phyloP scores from a whole-genome alignment of 1,140 invertebrate genomes.

The Kradibia gibbosae region DNA sequence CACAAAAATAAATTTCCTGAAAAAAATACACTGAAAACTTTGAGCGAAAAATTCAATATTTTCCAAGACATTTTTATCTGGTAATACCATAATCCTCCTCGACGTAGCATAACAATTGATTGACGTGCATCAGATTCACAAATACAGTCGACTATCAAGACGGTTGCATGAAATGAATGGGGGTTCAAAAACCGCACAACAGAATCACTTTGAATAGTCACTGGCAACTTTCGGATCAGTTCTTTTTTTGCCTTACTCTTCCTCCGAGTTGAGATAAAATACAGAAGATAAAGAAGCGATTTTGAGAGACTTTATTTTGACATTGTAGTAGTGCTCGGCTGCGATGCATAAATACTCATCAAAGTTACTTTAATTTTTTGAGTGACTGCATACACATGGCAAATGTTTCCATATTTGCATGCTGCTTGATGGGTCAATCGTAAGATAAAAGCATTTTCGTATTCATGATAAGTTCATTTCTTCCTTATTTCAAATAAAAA shows the following conservation, averaged over 20 bases:
- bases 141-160: slow-evolving; percentile 22
- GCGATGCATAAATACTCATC: neutral
- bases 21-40: no score
- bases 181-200: slow-evolving; percentile 7
- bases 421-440: neutral
- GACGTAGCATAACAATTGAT: neutral
- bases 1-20: no score
- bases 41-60: no score
- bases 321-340: neutral
- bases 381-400: neutral
- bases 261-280: neutral
- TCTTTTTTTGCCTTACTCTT: neutral
- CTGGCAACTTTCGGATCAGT: neutral
- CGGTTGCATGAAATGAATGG: neutral
- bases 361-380: slow-evolving; percentile 6
- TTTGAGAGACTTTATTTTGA: slow-evolving; percentile 19
- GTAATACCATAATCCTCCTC: neutral
- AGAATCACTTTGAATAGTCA: neutral
- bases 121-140: slow-evolving; percentile 16
- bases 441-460: neutral
- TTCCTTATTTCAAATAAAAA: neutral
- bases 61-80: slow-evolving; percentile 21
- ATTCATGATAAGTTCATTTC: neutral
- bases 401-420: neutral
- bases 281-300: neutral